Evolutionary conservation across 2,113 vertebrate species (phyloP), one percentile per base, ranked within the genome.

Genomic region (Bettongia penicillata): DNA sequence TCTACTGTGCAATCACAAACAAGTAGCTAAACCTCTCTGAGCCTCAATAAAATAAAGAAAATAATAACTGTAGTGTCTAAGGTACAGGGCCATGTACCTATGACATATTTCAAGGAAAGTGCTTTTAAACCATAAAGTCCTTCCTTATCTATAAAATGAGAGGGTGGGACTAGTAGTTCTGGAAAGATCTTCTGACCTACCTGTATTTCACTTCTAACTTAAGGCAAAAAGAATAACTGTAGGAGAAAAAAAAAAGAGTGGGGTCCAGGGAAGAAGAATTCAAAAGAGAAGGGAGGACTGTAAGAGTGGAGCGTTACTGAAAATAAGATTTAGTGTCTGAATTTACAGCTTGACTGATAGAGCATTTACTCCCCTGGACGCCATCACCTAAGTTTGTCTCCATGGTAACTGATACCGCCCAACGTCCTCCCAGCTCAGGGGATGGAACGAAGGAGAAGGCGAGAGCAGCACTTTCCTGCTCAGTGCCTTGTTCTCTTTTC

Each of bases 111-210:
- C 5, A 84, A 19, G 68, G 6, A 84, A 84, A 43, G 37, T 26
- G 11, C 28, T 43, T 8, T 3, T 0, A 0, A 2, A n/a, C 51
- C 47, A 5, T 37, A 25, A 31, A 0, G 0, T 37, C 47, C 49
- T n/a, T 77, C 51, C n/a, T 49, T 3, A 8, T 51, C 6, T 26
- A 23, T 14, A n/a, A 51, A n/a, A 47, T 43, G 26, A 0, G 14
- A 49, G 23, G 0, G 0, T 7, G 6, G 25, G 55, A 37, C 16
- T 24, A 0, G 0, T 8, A 6, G 10, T n/a, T 47, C 47, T 51
- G 50, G 53, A 51, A 5, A 28, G 51, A 49, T 50, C 43, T 84
- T 48, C 12, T 89, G n/a, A 7, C 28, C 1, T 4, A 3, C 8
- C 53, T 37, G 91, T 51, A 84, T 68, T n/a, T 43, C 90, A 68